Conservation (phyloP, 2,888 invertebrate species). For the Drosophila paramelanica region DNA sequence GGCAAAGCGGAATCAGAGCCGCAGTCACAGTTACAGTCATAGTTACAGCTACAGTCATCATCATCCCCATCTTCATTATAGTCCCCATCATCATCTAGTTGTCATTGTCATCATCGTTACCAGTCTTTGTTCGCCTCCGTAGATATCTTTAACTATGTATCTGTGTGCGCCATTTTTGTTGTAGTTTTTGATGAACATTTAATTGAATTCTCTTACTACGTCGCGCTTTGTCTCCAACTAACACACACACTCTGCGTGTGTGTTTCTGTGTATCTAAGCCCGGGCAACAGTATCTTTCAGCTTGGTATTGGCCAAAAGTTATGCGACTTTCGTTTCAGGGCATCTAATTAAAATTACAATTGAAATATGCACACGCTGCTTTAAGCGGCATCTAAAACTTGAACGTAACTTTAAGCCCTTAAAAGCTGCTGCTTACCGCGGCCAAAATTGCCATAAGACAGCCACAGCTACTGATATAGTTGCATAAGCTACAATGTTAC, state of each 20-base stretch:
- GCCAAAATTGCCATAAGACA: neutral
- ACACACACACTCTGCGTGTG: constrained; percentile 21
- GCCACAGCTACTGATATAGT: constrained; percentile 1
- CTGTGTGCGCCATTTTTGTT: constrained; percentile 65
- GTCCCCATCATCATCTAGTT: constrained; percentile 30
- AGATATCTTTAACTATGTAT: constrained; percentile 37
- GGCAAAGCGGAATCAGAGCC: constrained; percentile 15
- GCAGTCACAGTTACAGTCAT: neutral
- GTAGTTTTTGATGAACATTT: constrained; percentile 80
- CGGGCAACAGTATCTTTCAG: constrained; percentile 28
- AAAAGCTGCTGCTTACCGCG: constrained; percentile 8
- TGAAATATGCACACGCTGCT: constrained; percentile 51
- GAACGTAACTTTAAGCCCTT: constrained; percentile 39
- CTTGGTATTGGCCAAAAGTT: constrained; percentile 56
- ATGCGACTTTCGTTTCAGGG: constrained; percentile 50
- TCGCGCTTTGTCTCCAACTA: constrained; percentile 53
- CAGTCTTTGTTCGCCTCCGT: constrained; percentile 40
- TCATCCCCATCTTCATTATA: constrained; percentile 20
- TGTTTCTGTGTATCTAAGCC: neutral
- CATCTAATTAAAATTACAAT: constrained; percentile 77
- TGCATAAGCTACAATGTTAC: neutral
- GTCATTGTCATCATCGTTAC: constrained; percentile 48
- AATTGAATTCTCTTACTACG: constrained; percentile 70
- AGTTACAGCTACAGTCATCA: constrained; percentile 20
- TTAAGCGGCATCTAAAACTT: constrained; percentile 22